Evolutionary conservation across 2,113 vertebrate species (phyloP).

Genomic region (Myiagra hebetior): DNA sequence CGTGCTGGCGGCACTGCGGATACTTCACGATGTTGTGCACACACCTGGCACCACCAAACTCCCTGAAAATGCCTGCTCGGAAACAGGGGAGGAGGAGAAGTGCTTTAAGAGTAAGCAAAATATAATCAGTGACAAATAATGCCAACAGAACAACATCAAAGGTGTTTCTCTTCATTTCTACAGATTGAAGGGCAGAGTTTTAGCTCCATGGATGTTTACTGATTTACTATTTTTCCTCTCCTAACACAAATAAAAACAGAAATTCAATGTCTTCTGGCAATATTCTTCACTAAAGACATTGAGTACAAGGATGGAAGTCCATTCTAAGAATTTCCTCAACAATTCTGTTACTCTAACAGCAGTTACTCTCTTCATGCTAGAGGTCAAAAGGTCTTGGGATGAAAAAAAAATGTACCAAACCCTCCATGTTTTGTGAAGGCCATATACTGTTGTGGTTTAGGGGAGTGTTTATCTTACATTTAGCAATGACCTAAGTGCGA

Average conservation of each 20-base stretch:
- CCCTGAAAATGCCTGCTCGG: conserved; percentile 87
- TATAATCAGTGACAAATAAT: background rate
- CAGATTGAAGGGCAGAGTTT: background rate
- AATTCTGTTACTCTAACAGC: background rate
- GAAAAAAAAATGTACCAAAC: background rate
- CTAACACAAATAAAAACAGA: background rate
- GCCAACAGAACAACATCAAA: background rate
- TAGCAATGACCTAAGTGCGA: background rate
- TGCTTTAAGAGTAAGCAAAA: background rate
- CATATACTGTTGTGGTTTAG: background rate
- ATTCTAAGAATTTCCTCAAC: background rate
- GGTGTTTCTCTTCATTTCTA: background rate
- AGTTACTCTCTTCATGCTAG: background rate
- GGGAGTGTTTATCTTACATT: background rate
- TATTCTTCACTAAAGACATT: background rate
- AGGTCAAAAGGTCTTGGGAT: background rate
- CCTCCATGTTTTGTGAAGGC: background rate
- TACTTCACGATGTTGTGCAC: conserved; percentile 98
- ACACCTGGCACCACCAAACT: conserved; percentile 94
- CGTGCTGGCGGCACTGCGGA: conserved; percentile 91
- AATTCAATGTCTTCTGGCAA: background rate
- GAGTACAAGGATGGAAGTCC: background rate
- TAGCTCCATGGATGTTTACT: background rate
- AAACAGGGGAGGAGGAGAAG: background rate
- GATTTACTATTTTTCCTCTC: background rate